phyloP scores from a whole-genome alignment of 2,888 invertebrate species.

The Cerceris ruficornis region DNA sequence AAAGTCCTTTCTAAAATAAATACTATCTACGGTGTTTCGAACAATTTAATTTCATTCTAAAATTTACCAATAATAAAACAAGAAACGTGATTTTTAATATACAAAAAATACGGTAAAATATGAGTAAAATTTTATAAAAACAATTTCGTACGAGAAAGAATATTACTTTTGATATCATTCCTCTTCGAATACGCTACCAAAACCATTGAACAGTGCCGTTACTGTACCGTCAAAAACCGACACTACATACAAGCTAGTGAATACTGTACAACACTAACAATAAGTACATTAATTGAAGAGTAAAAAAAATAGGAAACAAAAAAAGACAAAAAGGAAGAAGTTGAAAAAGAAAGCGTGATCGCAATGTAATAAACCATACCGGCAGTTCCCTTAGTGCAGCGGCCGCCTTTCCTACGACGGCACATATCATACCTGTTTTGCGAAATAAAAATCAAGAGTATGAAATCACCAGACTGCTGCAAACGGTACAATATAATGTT shows the following conservation, averaged over 20 bases:
- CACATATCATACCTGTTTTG: constrained; percentile 98
- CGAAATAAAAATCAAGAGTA: constrained; percentile 79
- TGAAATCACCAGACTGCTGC: constrained; percentile 72
- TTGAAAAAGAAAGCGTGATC: constrained; percentile 72
- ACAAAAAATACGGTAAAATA: too few species aligned
- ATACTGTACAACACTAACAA: constrained; percentile 42
- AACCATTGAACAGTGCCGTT: constrained; percentile 38
- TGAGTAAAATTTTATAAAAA: not conserved
- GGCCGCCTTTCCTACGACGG: constrained; percentile 97
- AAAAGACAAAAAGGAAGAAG: constrained; percentile 47
- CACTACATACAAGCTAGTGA: constrained; percentile 53
- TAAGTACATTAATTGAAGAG: constrained; percentile 11
- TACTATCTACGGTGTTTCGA: too few species aligned
- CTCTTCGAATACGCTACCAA: constrained; percentile 28
- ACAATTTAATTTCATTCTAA: too few species aligned
- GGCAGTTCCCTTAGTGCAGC: constrained; percentile 99
- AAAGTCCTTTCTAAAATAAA: too few species aligned
- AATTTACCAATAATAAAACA: not conserved
- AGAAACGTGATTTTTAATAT: not conserved
- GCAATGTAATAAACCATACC: constrained; percentile 87
- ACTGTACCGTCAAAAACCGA: constrained; percentile 47
- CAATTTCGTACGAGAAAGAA: constrained; percentile 18
- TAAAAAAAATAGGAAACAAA: constrained; percentile 41
- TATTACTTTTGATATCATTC: constrained; percentile 26
- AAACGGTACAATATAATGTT: constrained; percentile 34